Base-by-base conservation (phyloP, 1,140 invertebrate genomes). In the Bombus vancouverensis region DNA sequence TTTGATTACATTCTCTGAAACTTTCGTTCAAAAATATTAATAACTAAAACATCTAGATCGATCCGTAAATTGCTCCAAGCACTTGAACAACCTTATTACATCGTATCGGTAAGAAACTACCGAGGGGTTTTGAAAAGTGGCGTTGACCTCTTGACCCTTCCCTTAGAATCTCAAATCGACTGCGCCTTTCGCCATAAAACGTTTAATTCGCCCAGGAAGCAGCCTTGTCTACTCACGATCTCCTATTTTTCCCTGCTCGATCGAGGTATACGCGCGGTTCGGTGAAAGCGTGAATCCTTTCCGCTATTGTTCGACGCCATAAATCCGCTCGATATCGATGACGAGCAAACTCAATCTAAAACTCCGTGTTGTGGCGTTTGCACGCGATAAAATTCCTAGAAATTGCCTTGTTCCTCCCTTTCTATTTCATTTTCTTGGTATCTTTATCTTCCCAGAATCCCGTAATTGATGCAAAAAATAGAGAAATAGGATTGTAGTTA, bases 271-370 rank as follows among this genome's bases (percentile, higher is more conserved):
- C 25, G 25, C 77, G 15, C 4, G 28, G 76, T 80, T 53, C 53
- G n/a, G 68, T 34, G 80, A 82, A 81, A 81, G 70, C 76, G 44
- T 13, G 32, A 62, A 44, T 81, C 70, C 18, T 81, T 72, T 6
- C n/a, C 12, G 47, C 4, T 18, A 47, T 34, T 34, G 70, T 57
- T 37, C 22, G 1, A 22, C 22, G 68, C 53, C 80, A 62, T 81
- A 81, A 81, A 73, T 74, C 70, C 47, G n/a, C n/a, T n/a, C 18
- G 70, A 73, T 75, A 82, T 75, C 80, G 53, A 62, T 57, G 39
- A 39, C 59, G 37, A 18, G 12, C 44, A 28, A 47, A 18, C 44
- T 12, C 37, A 37, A 39, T 62, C 15, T 37, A 70, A 22, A 70
- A 37, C 32, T 25, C 25, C 34, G 68, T 25, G 66, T 70, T 18